Conservation (phyloP, 2,797 vertebrate genomes). For the Crypturellus tataupa region DNA sequence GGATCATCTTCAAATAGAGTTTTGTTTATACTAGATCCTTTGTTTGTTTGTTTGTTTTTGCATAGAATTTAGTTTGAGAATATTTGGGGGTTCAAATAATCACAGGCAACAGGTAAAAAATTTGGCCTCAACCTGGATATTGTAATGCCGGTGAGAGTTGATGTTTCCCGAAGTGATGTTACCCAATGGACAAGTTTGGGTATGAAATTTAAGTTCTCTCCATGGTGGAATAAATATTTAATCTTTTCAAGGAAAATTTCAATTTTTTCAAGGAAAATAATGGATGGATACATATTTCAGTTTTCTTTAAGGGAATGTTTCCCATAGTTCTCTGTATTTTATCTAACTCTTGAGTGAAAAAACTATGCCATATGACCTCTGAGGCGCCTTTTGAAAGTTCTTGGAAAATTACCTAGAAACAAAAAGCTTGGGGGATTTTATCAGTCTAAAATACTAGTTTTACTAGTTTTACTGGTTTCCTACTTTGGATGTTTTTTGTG, state of each 20-base stretch:
- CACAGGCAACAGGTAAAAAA: neutral
- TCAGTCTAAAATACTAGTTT: neutral
- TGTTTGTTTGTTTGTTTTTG: neutral
- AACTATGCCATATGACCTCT: neutral
- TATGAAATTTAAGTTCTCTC: neutral
- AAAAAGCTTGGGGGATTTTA: neutral
- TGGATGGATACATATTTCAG: neutral
- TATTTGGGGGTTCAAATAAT: neutral
- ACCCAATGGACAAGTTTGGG: neutral
- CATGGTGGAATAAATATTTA: neutral
- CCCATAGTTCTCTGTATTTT: neutral
- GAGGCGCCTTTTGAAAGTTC: neutral
- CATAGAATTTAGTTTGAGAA: neutral
- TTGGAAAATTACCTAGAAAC: neutral
- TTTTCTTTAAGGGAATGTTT: neutral
- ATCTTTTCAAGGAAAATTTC: neutral
- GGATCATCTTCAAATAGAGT: neutral
- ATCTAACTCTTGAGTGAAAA: neutral
- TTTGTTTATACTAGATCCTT: neutral
- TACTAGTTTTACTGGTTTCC: neutral
- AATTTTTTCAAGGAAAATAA: neutral
- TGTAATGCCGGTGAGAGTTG: neutral
- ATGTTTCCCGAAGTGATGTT: neutral
- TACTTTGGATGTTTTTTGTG: neutral
- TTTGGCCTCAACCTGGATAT: neutral